A percentile compares a stretch with the other conserved stretches of the same genome.
Evolutionary conservation across 2,113 vertebrate species (phyloP).

Genomic region (Barnardius zonarius): DNA sequence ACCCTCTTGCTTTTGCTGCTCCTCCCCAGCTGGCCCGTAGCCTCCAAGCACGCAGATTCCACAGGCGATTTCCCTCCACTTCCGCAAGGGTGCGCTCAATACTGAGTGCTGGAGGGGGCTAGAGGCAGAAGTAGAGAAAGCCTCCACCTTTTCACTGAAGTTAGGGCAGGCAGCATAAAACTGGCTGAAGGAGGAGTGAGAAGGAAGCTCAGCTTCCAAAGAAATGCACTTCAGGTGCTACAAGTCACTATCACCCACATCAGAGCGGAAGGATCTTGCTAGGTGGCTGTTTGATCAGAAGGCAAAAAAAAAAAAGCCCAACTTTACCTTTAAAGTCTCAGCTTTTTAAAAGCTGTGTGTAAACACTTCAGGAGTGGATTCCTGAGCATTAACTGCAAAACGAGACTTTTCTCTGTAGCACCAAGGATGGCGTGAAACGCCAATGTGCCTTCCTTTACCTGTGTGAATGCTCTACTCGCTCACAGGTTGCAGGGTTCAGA

Average conservation of each 20-base stretch:
- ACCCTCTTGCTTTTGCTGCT: not conserved
- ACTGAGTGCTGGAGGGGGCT: fast-evolving
- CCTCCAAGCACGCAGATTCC: not conserved
- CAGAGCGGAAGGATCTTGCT: not conserved
- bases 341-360: not conserved
- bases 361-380: not conserved
- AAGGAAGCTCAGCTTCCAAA: not conserved
- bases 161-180: not conserved
- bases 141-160: not conserved
- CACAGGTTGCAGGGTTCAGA: not conserved
- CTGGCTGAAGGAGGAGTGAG: not conserved
- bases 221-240: fast-evolving
- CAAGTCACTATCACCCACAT: not conserved
- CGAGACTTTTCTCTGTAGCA: not conserved
- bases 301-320: not conserved
- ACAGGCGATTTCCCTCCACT: not conserved
- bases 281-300: not conserved
- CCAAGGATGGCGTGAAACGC: not conserved
- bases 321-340: not conserved
- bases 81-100: not conserved
- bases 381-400: not conserved
- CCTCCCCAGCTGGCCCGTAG: too few relatives aligned
- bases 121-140: not conserved
- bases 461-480: not conserved
- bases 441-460: not conserved